Evolutionary conservation across 1,140 invertebrate species (phyloP).

Genomic region (Batillaria attramentaria): DNA sequence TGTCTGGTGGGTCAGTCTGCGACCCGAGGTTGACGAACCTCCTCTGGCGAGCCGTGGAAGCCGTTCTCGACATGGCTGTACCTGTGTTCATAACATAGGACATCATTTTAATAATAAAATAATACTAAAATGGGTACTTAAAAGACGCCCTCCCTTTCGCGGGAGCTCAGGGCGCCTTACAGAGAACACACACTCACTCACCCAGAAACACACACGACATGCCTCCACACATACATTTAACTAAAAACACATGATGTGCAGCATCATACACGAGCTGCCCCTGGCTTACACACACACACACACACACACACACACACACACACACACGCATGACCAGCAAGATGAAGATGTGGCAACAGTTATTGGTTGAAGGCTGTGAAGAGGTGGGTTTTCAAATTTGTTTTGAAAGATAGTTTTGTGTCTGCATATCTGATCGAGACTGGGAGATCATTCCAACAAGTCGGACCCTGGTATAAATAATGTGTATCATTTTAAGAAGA

Average conservation of each 20-base stretch:
- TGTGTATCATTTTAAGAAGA: too few relatives aligned
- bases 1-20: background rate
- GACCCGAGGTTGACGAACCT: background rate
- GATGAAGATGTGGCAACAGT: background rate
- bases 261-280: background rate
- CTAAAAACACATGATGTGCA: background rate
- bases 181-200: constrained; percentile 7
- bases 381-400: too few relatives aligned
- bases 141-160: too few relatives aligned
- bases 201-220: background rate
- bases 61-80: background rate
- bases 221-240: background rate
- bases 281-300: background rate
- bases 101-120: too few relatives aligned
- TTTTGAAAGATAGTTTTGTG: too few relatives aligned
- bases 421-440: too few relatives aligned
- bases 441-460: too few relatives aligned
- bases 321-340: background rate
- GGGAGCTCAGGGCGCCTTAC: too few relatives aligned
- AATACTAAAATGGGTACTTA: too few relatives aligned
- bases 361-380: background rate
- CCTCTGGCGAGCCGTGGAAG: background rate
- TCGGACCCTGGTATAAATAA: too few relatives aligned
- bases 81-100: background rate
- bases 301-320: background rate